phyloP scores from a whole-genome alignment of 2,888 invertebrate species.

The Zootermopsis nevadensis region DNA sequence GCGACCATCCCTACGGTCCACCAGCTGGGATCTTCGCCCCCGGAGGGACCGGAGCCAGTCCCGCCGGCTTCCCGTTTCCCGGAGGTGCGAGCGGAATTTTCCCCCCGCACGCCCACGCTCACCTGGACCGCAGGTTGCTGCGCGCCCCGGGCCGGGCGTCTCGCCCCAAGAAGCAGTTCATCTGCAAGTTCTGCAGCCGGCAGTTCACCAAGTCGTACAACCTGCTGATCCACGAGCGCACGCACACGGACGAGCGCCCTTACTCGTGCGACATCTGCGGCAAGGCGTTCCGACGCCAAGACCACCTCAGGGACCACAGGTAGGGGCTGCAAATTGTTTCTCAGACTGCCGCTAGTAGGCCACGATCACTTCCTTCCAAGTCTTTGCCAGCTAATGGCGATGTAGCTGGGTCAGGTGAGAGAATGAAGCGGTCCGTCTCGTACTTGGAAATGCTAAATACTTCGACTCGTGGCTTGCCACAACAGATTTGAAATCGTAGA shows the following conservation, averaged over 20 bases:
- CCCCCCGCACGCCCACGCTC: constrained; percentile 61
- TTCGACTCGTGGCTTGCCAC: no score
- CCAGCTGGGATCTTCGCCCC: constrained; percentile 64
- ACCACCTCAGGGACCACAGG: constrained; percentile 94
- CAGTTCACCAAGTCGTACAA: constrained; percentile 99
- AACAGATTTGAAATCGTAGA: no score
- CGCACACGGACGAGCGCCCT: constrained; percentile 96
- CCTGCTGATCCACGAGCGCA: constrained; percentile 95
- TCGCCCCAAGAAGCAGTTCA: constrained; percentile 94
- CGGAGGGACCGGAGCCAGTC: constrained; percentile 60
- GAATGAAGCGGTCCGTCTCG: not conserved
- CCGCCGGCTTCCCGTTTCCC: constrained; percentile 57
- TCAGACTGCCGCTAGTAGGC: no score
- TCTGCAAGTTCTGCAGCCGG: constrained; percentile 97
- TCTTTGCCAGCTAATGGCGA: no score
- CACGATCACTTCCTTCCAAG: constrained; percentile 83
- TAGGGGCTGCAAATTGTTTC: no score
- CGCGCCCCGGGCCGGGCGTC: constrained; percentile 65
- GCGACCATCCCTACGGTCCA: constrained; percentile 68
- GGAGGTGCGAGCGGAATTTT: constrained; percentile 59
- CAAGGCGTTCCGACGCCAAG: constrained; percentile 96
- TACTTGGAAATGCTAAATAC: not conserved
- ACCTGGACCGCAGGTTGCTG: constrained; percentile 77
- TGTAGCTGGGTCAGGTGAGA: not conserved
- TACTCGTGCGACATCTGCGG: constrained; percentile 98